Evolutionary conservation across 2,797 vertebrate species (phyloP).

Genomic region (Manis crassicaudata): DNA sequence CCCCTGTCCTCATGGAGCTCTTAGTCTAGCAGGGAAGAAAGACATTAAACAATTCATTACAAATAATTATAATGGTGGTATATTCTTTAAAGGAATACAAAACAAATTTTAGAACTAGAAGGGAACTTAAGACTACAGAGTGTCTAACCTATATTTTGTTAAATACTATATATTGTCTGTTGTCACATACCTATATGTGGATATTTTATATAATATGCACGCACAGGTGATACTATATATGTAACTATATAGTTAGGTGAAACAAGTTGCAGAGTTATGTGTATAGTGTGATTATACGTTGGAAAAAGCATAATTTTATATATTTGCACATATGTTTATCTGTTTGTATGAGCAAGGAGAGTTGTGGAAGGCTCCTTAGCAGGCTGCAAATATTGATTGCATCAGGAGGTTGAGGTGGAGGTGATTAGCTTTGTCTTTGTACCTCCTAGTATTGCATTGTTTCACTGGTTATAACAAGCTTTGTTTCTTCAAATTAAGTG

Average conservation of each 20-base stretch:
- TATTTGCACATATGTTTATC: background rate
- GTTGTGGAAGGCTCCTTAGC: background rate
- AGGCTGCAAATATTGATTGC: slow-evolving; percentile 11
- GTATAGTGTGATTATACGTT: background rate
- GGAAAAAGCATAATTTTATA: background rate
- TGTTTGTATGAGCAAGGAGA: slow-evolving; percentile 19
- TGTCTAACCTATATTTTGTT: slow-evolving; percentile 46
- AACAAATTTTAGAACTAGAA: slow-evolving; percentile 34
- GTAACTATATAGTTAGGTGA: background rate
- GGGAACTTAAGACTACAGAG: background rate
- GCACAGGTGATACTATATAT: background rate
- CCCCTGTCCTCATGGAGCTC: background rate
- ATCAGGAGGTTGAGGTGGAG: background rate
- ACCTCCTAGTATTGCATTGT: background rate
- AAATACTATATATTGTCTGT: background rate
- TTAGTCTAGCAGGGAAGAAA: slow-evolving; percentile 33
- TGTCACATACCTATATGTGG: background rate
- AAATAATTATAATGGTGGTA: background rate
- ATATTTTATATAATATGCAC: no score
- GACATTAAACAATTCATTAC: slow-evolving; percentile 35
- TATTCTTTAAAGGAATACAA: slow-evolving; percentile 12
- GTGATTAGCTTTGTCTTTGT: slow-evolving; percentile 38
- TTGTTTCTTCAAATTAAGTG: slow-evolving; percentile 35
- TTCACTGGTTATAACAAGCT: slow-evolving; percentile 19
- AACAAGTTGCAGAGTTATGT: slow-evolving; percentile 32